A percentile compares a stretch with the other conserved stretches of the same genome.
Evolutionary conservation across 1,140 invertebrate genomes (phyloP).

Genomic region (Ericerus pela): DNA sequence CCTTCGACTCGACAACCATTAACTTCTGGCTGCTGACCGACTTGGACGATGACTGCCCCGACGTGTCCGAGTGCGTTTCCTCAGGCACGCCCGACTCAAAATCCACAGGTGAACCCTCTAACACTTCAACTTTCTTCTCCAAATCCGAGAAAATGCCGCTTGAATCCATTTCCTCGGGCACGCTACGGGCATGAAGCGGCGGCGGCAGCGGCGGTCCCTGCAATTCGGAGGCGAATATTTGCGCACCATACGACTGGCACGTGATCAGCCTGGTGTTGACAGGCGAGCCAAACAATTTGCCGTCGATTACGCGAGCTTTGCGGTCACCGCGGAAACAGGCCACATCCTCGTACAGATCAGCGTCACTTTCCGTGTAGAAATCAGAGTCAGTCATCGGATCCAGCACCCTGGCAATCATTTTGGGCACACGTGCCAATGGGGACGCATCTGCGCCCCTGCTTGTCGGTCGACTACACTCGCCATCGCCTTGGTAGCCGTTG

Average conservation of each 20-base stretch:
- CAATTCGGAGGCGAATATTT: neutral
- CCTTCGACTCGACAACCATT: neutral
- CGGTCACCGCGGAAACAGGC: constrained; percentile 41
- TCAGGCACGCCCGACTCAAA: constrained; percentile 28
- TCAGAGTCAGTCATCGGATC: constrained; percentile 79
- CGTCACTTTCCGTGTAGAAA: constrained; percentile 75
- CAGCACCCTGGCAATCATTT: constrained; percentile 24
- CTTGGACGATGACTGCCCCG: constrained; percentile 8
- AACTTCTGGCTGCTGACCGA: constrained; percentile 18
- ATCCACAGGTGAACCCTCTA: constrained; percentile 17
- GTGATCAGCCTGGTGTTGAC: constrained; percentile 29
- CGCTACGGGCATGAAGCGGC: too few relatives aligned
- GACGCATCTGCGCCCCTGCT: constrained; percentile 31
- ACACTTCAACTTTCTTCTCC: constrained; percentile 38
- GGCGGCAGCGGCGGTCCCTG: constrained; percentile 24
- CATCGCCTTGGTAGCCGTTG: constrained; percentile 71
- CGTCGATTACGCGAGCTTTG: constrained; percentile 62
- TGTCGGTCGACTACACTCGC: constrained; percentile 57
- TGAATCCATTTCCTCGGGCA: constrained; percentile 65
- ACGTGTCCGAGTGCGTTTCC: constrained; percentile 5
- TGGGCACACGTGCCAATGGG: constrained; percentile 20
- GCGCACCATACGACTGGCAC: neutral
- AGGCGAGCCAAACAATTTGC: constrained; percentile 48
- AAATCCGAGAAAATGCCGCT: constrained; percentile 72
- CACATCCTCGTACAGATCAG: constrained; percentile 54